Conservation (phyloP, 2,113 vertebrate species). For the Brachyhypopomus occidentalis region DNA sequence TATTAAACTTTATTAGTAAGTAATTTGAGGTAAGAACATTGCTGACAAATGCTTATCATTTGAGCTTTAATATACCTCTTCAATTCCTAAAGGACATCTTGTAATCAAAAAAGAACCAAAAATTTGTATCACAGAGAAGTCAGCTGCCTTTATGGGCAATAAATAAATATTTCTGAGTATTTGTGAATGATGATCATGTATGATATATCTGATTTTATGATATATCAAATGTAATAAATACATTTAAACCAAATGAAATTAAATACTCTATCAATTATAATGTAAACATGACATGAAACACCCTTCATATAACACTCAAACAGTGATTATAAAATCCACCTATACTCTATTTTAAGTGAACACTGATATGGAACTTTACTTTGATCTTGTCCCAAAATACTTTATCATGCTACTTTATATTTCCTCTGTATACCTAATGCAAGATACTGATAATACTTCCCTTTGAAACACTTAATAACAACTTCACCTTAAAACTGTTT, state of each 20-base stretch:
- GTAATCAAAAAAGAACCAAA: conserved; percentile 44
- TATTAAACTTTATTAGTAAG: conserved; percentile 47
- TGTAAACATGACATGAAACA: conserved; percentile 58
- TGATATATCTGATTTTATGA: conserved; percentile 42
- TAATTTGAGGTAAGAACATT: conserved; percentile 54
- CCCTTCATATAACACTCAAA: conserved; percentile 44
- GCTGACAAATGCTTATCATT: conserved; percentile 44
- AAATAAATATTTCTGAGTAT: conserved; percentile 47
- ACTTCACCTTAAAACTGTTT: conserved; percentile 45
- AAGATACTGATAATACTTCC: conserved; percentile 39
- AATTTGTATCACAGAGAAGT: conserved; percentile 45
- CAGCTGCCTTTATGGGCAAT: conserved; percentile 57
- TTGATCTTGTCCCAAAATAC: conserved; percentile 42
- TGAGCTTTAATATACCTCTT: conserved; percentile 42
- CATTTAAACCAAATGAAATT: conserved; percentile 39
- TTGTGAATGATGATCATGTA: conserved; percentile 43
- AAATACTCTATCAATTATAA: conserved; percentile 41
- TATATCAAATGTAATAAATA: conserved; percentile 51
- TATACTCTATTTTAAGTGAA: conserved; percentile 44
- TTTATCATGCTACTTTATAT: conserved; percentile 42
- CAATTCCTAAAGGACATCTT: conserved; percentile 47
- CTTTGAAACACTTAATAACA: conserved; percentile 50
- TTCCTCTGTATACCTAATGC: conserved; percentile 44
- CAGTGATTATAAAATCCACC: conserved; percentile 47
- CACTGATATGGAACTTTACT: conserved; percentile 34